Percentiles rank a stretch among this genome's conserved stretches.
phyloP scores from a whole-genome alignment of 2,113 vertebrate genomes.

The Caloenas nicobarica region DNA sequence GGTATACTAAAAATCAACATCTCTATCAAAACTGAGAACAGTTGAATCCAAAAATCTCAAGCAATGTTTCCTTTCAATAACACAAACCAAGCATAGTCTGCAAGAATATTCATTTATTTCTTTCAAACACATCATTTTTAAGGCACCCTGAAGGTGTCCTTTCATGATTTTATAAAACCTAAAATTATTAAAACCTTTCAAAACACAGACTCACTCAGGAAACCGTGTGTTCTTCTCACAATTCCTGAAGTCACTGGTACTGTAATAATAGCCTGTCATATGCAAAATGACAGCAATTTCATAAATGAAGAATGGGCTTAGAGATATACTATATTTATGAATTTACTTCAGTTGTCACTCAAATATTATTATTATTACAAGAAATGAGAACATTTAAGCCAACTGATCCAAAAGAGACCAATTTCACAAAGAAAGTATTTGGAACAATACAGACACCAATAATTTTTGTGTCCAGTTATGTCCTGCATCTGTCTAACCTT shows the following conservation, averaged over 20 bases:
- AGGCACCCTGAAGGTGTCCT: slow-evolving; percentile 56
- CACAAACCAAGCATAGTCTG: slow-evolving; percentile 34
- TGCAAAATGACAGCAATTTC: slow-evolving; percentile 70
- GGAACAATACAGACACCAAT: neutral
- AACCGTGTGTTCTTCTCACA: slow-evolving; percentile 31
- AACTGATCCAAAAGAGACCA: slow-evolving; percentile 32
- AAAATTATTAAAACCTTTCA: slow-evolving; percentile 68
- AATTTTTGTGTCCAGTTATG: neutral
- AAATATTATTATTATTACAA: slow-evolving; percentile 64
- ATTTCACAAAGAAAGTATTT: slow-evolving; percentile 8
- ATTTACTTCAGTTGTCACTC: slow-evolving; percentile 75
- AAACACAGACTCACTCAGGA: slow-evolving; percentile 64
- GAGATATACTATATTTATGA: slow-evolving; percentile 73
- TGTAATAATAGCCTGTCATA: slow-evolving; percentile 70
- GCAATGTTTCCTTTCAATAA: slow-evolving; percentile 64
- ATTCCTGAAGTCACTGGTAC: slow-evolving; percentile 54
- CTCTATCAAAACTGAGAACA: slow-evolving; percentile 27
- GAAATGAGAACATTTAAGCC: slow-evolving; percentile 61
- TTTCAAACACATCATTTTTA: slow-evolving; percentile 65
- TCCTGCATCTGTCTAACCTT: neutral
- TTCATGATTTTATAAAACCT: slow-evolving; percentile 73
- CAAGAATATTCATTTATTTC: slow-evolving; percentile 59
- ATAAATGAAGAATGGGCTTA: slow-evolving; percentile 67
- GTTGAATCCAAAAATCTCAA: slow-evolving; percentile 29
- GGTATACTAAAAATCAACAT: neutral